These are phyloP conservation scores for Brachypteracias leptosomus DNA, from an alignment of 2,113 vertebrate species.

Conservation along the genomic window DNA sequence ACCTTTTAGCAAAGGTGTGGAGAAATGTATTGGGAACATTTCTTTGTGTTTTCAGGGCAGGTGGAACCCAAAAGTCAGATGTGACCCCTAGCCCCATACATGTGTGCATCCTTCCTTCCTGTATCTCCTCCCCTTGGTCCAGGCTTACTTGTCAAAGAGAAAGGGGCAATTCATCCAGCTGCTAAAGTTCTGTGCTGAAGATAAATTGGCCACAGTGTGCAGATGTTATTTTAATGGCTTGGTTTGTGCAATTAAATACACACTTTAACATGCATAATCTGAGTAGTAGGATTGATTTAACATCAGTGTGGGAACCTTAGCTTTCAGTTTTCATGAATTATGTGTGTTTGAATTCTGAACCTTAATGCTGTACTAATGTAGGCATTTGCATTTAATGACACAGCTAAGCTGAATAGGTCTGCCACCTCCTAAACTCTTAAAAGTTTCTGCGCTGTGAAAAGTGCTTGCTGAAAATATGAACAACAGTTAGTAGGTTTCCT, in stretches of 20 bases:
- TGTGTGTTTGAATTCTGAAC: constrained; percentile 28
- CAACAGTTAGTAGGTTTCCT: not conserved
- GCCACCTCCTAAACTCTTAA: not conserved
- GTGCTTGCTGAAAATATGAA: not conserved
- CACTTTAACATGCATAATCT: not conserved
- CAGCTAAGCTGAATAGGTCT: not conserved
- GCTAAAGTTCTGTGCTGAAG: not conserved
- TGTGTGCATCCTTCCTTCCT: not conserved
- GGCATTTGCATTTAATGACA: constrained; percentile 26
- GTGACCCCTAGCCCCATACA: too few species aligned
- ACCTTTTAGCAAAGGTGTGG: not conserved
- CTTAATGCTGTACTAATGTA: not conserved
- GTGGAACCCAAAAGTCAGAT: not conserved
- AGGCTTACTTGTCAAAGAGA: not conserved
- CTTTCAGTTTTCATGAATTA: constrained; percentile 35
- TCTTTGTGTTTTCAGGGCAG: not conserved
- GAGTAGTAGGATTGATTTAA: constrained; percentile 26
- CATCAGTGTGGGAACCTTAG: not conserved
- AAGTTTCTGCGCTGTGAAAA: not conserved
- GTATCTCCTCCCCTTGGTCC: not conserved
- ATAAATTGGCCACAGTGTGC: not conserved
- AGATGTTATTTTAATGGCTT: not conserved
- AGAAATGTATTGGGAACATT: not conserved
- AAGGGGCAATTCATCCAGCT: not conserved
- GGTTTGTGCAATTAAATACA: not conserved